A percentile compares a stretch with the other conserved stretches of the same genome.
Conservation (phyloP, 2,113 vertebrate species). For the Clarias macrocephalus region DNA sequence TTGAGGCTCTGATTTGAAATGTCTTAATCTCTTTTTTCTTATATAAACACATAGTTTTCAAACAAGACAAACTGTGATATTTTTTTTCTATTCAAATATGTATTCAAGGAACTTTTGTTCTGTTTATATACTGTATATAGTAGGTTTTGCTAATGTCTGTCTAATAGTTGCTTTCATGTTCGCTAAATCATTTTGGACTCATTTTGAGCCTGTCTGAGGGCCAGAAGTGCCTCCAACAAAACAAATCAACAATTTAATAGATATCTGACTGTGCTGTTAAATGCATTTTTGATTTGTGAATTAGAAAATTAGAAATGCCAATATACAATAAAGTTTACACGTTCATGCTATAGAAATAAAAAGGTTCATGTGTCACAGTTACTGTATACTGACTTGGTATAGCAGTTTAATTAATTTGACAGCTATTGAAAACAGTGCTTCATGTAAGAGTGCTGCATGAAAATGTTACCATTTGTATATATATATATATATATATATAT, state of each 20-base stretch:
- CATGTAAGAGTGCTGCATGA: neutral
- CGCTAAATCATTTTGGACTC: conserved; percentile 25
- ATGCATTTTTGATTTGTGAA: conserved; percentile 70
- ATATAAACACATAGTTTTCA: conserved; percentile 62
- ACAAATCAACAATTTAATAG: conserved; percentile 67
- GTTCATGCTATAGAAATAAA: conserved; percentile 66
- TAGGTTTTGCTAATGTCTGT: conserved; percentile 57
- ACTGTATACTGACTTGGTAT: neutral
- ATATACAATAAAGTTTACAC: conserved; percentile 80
- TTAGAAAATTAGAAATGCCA: conserved; percentile 68
- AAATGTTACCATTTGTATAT: neutral
- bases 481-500: neutral
- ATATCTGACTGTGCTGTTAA: conserved; percentile 72
- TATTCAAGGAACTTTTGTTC: conserved; percentile 46
- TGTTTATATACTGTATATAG: conserved; percentile 34
- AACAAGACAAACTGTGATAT: conserved; percentile 69
- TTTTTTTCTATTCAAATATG: conserved; percentile 49
- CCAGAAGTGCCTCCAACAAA: conserved; percentile 50
- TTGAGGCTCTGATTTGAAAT: conserved; percentile 57
- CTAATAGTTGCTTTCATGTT: conserved; percentile 59
- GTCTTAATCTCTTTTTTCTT: conserved; percentile 73
- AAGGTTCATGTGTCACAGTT: neutral
- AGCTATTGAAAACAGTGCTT: neutral
- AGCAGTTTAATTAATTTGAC: neutral
- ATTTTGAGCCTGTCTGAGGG: conserved; percentile 24